Percentiles rank a stretch among this genome's conserved stretches.
Evolutionary conservation across 2,888 invertebrate genomes (phyloP).

Genomic region (Thera obeliscata): DNA sequence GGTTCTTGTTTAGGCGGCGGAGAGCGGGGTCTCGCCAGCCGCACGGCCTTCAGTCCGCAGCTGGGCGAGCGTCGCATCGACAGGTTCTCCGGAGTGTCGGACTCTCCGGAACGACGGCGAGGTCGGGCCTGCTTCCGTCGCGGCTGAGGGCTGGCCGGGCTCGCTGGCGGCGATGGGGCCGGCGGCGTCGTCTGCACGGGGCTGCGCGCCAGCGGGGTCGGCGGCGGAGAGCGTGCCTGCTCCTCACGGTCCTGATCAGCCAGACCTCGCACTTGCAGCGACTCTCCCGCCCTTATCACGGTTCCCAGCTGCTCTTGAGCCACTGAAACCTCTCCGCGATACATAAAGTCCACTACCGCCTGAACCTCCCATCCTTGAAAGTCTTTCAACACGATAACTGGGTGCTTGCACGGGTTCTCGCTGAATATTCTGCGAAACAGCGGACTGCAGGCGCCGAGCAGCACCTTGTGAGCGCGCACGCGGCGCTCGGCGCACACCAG

Average conservation of each 20-base stretch:
- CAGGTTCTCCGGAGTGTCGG: constrained; percentile 84
- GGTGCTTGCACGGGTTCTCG: constrained; percentile 97
- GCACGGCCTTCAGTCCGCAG: constrained; percentile 72
- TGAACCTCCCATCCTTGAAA: constrained; percentile 95
- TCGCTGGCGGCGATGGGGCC: constrained; percentile 75
- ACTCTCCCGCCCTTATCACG: constrained; percentile 94
- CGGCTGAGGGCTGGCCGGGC: constrained; percentile 92
- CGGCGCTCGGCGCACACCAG: constrained; percentile 94
- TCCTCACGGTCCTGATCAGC: constrained; percentile 86
- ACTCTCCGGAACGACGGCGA: constrained; percentile 92
- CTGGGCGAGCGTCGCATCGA: constrained; percentile 84
- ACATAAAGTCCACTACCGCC: constrained; percentile 96
- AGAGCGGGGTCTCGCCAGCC: constrained; percentile 71
- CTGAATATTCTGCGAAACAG: constrained; percentile 95
- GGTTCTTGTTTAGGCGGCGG: constrained; percentile 73
- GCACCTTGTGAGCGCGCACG: constrained; percentile 95
- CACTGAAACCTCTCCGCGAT: constrained; percentile 95
- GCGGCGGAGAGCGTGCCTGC: constrained; percentile 68
- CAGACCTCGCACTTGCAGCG: constrained; percentile 92
- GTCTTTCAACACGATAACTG: constrained; percentile 95
- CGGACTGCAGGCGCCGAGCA: constrained; percentile 94
- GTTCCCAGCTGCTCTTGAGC: constrained; percentile 92
- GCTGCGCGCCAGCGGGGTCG: constrained; percentile 71
- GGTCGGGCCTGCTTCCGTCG: constrained; percentile 94
- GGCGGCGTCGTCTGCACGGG: constrained; percentile 75